These are phyloP conservation scores for Alosa alosa DNA, from an alignment of 2,113 vertebrate species.

Conservation along the genomic window DNA sequence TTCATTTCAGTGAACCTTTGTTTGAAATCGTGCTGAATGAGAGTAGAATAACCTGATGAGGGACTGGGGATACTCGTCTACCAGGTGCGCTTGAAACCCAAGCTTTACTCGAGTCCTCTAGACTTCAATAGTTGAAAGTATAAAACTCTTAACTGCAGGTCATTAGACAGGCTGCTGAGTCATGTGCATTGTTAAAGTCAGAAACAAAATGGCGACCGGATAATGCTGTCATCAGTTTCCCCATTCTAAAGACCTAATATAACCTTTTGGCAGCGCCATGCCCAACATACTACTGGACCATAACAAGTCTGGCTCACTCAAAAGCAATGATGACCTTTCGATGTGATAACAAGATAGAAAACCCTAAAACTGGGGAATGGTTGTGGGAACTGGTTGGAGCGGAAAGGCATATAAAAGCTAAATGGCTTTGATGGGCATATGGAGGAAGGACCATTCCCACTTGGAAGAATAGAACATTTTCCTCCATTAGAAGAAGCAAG, in stretches of 20 bases:
- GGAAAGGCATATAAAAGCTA: slow-evolving; percentile 33
- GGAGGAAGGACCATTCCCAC: slow-evolving; percentile 42
- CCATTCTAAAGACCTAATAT: background rate
- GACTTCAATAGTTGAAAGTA: background rate
- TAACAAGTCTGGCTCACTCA: slow-evolving; percentile 8
- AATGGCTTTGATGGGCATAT: slow-evolving; percentile 36
- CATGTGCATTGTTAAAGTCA: background rate
- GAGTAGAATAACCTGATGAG: background rate
- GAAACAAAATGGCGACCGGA: background rate
- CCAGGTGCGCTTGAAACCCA: background rate
- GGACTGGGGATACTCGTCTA: background rate
- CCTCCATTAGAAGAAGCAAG: slow-evolving; percentile 37
- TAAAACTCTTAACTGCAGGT: background rate
- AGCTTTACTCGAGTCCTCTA: background rate
- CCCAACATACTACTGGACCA: background rate
- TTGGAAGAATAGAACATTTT: slow-evolving; percentile 48
- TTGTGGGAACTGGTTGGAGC: slow-evolving; percentile 21
- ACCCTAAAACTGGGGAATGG: background rate
- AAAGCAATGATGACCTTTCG: background rate
- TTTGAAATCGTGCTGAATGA: background rate
- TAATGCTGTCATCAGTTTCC: background rate
- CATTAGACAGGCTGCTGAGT: background rate
- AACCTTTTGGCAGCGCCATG: slow-evolving; percentile 6
- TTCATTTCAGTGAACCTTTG: slow-evolving; percentile 4
- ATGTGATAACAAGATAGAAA: slow-evolving; percentile 21